phyloP scores from a whole-genome alignment of 2,797 vertebrate species.

The Pseudochirops corinnae region DNA sequence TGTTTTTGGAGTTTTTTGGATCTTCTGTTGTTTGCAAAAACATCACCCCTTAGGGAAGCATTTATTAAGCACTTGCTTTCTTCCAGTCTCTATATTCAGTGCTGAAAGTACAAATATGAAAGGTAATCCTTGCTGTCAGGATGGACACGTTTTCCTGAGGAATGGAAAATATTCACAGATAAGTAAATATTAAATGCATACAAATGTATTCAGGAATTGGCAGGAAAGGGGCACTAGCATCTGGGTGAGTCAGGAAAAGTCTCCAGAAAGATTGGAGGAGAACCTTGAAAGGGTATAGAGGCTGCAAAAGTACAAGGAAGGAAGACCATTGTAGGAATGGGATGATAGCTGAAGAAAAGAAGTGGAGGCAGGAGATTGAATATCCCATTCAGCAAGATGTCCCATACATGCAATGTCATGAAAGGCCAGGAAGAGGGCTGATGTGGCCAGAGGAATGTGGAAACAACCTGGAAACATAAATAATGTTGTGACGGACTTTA shows the following conservation, averaged over 20 bases:
- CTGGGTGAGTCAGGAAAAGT: not conserved
- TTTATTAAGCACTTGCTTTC: not conserved
- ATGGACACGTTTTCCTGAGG: not conserved
- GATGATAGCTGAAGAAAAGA: too few relatives aligned
- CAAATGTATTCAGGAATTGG: not conserved
- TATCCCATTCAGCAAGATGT: too few relatives aligned
- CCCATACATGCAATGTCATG: too few relatives aligned
- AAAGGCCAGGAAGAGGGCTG: too few relatives aligned
- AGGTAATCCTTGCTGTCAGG: not conserved
- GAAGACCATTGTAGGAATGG: too few relatives aligned
- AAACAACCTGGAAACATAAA: too few relatives aligned
- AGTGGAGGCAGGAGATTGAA: too few relatives aligned
- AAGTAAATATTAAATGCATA: not conserved
- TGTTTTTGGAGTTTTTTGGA: not conserved
- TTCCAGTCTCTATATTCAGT: not conserved
- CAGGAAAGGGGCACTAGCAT: not conserved
- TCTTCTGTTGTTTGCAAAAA: not conserved
- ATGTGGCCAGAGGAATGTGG: too few relatives aligned
- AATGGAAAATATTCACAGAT: not conserved
- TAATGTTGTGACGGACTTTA: too few relatives aligned
- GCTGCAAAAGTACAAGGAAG: too few relatives aligned
- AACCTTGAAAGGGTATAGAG: too few relatives aligned
- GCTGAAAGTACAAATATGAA: not conserved
- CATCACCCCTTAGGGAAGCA: not conserved
- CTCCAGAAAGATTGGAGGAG: too few relatives aligned